Evolutionary conservation across 2,797 vertebrate genomes (phyloP), one percentile per base, ranked within the genome.

Genomic region (Perodicticus potto): DNA sequence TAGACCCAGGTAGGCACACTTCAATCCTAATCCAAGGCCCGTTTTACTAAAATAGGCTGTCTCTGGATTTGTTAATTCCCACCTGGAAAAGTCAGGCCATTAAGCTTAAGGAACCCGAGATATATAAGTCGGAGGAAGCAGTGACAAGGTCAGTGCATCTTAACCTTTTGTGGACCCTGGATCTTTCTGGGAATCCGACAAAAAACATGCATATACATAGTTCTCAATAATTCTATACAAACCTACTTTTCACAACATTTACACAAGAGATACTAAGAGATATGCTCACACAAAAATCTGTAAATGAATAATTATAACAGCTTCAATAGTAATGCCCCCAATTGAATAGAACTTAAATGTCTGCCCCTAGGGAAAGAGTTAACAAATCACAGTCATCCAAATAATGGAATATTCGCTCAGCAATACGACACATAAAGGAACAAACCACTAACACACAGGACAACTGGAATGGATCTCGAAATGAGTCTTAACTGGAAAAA

Each of bases 181-280:
- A 20, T 13, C 29, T 23, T 87, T 83, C 49, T 40, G 78, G 34
- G 53, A 95, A 55, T 78, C 17, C 34, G 22, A 69, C 10, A 86
- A 43, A 81, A 67, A 53, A 37, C 32, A 10, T 9, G 11, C 17
- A 13, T 27, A 25, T 67, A n/a, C 5, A 34, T 4, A 37, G 0
- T 13, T 34, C 3, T 67, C 53, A 40, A 22, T 91, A 74, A 59
- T 89, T 95, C 11, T 86, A 17, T 2, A 22, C 13, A 13, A 83
- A 22, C 13, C 12, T 9, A 72, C 76, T 92, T 16, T 49, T 1
- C 8, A 67, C 7, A 86, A 45, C 63, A 87, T 55, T 74, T 37
- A 86, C 19, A 8, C 9, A 76, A 95, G 34, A 92, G 22, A 84
- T 73, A 89, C 61, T 40, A 85, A 49, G 78, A 74, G 91, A 40